Base-by-base conservation (phyloP, 2,888 invertebrate species). In the Chrysolina haemoptera region DNA sequence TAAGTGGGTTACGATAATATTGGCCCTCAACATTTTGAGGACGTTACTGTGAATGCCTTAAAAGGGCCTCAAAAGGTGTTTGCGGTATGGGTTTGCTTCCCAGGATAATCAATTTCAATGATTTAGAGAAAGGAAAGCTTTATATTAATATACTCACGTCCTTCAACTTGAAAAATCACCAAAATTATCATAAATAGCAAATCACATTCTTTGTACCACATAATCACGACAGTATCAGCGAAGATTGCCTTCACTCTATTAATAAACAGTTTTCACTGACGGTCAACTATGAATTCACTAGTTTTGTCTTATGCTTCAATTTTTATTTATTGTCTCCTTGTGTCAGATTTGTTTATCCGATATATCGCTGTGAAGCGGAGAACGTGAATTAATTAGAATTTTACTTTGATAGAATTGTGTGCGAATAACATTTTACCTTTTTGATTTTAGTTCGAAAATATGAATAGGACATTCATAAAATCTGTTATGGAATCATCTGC, bases 111-210 rank as follows among this genome's bases (percentile, higher is more conserved):
- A 27, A 27, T 27, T 27, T 27, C 27, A 5, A 27, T 27, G 5
- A 27, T 3, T n/a, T 6, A 59, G n/a, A 9, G 14, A 8, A 12
- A 59, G 10, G 11, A 12, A 27, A 1, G 27, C 27, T 1, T 27
- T 27, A 3, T 27, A n/a, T 27, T 4, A 2, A 27, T n/a, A 1
- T 27, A 59, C 59, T 59, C 27, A 59, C 59, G 59, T 59, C 14
- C 59, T 59, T 59, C 27, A 27, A 59, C 59, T 22, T 59, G n/a
- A 14, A 27, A 59, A 27, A 27, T 27, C 14, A 22, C 22, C 59
- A 59, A 14, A 14, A 27, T 11, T 27, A 59, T 14, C n/a, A n/a
- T 10, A 14, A 59, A 27, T 1, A 59, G 11, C 27, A 59, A 5
- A 27, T 11, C 20, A 22, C 11, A 55, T 55, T 14, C 8, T n/a